Conservation (phyloP, 2,888 invertebrate species). For the Brachyptera putata region DNA sequence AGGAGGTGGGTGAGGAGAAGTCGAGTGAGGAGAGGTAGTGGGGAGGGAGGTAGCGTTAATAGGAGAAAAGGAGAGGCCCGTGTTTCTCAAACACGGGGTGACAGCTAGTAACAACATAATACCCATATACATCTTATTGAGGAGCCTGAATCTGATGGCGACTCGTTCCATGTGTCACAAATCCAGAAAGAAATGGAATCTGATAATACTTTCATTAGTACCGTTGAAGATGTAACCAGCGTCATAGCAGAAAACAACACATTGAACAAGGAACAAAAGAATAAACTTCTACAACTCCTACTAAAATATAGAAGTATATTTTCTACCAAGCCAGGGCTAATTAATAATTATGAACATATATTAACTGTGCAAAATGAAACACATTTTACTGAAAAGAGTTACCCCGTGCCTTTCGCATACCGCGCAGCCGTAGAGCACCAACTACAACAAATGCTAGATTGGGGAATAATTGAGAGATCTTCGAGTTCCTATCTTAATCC, state of each 20-base stretch:
- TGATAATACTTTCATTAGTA: no score
- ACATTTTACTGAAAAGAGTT: neutral
- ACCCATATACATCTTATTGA: no score
- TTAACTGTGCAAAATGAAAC: neutral
- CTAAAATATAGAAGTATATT: neutral
- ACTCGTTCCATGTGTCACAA: no score
- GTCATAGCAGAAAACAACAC: neutral
- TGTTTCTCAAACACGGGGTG: neutral
- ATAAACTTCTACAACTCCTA: neutral
- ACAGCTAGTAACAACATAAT: neutral
- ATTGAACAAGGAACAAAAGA: neutral
- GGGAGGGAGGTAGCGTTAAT: no score
- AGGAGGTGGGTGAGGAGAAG: no score
- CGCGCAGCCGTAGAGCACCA: neutral
- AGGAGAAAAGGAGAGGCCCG: no score
- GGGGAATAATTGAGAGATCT: slow-evolving; percentile 16
- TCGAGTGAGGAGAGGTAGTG: no score
- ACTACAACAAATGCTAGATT: neutral
- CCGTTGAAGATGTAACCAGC: neutral
- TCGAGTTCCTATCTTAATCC: slow-evolving; percentile 15
- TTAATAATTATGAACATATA: neutral
- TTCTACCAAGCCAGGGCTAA: neutral
- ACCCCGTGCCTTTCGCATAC: neutral
- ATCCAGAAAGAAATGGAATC: no score
- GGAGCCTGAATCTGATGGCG: no score